Evolutionary conservation across 2,113 vertebrate species (phyloP).

Genomic region (Psilopsiagon aymara): DNA sequence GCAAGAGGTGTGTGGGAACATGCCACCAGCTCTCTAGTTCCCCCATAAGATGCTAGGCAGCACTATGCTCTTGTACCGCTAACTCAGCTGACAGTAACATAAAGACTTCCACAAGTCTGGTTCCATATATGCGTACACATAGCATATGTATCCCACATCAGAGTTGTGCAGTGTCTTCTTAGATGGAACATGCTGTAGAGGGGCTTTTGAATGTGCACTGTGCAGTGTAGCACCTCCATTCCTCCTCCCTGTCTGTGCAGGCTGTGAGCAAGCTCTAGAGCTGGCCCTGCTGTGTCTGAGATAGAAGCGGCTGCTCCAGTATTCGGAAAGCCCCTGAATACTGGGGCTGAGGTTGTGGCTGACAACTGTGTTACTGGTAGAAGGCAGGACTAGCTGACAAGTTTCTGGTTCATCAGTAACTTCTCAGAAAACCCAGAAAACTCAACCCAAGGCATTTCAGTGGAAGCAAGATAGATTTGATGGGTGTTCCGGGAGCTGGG

Average conservation of each 20-base stretch:
- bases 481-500: not conserved
- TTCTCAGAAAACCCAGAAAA: not conserved
- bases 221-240: accelerated
- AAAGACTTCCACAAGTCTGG: not conserved
- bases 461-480: not conserved
- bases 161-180: not conserved
- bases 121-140: not conserved
- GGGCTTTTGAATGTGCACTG: not conserved
- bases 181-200: not conserved
- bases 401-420: not conserved
- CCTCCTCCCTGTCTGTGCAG: not conserved
- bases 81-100: not conserved
- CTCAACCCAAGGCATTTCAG: not conserved
- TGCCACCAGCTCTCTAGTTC: not conserved
- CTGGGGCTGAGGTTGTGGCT: not conserved
- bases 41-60: not conserved
- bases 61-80: not conserved
- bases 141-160: not conserved
- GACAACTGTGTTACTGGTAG: not conserved
- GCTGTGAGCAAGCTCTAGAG: not conserved
- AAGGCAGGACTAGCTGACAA: not conserved
- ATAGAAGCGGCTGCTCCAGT: not conserved
- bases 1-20: not conserved
- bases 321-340: not conserved
- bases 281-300: not conserved